These are phyloP conservation scores for Liasis olivaceus DNA, from an alignment of 2,797 vertebrate genomes.

Conservation along the genomic window DNA sequence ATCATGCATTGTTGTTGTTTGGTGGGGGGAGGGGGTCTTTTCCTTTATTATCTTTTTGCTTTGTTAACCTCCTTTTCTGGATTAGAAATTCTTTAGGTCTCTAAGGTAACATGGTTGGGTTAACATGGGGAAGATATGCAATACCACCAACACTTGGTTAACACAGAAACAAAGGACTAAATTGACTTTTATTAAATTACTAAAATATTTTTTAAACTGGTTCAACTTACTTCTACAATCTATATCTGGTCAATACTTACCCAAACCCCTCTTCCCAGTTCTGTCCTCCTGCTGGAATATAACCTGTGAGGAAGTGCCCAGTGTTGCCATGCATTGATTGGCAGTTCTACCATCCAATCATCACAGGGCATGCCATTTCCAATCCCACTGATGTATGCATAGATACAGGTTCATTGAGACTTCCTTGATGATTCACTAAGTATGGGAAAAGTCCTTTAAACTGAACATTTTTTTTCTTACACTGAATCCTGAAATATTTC, in stretches of 20 bases:
- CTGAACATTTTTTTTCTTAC: conserved; percentile 55
- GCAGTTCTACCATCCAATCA: background rate
- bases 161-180: background rate
- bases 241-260: background rate
- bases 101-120: background rate
- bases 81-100: background rate
- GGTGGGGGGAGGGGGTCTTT: background rate
- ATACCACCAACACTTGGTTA: background rate
- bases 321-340: background rate
- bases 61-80: background rate
- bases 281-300: background rate
- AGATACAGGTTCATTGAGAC: background rate
- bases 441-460: conserved; percentile 60
- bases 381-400: rapidly evolving
- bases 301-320: background rate
- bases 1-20: background rate
- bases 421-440: conserved; percentile 54
- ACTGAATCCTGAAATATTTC: conserved; percentile 57
- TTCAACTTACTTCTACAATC: background rate
- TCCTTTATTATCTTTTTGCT: background rate
- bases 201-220: background rate
- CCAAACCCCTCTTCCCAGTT: background rate
- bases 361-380: background rate
- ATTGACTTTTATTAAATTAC: background rate
- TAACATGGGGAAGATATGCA: background rate